These are phyloP conservation scores for Dione vanillae DNA, from an alignment of 2,888 invertebrate species.

Conservation along the genomic window DNA sequence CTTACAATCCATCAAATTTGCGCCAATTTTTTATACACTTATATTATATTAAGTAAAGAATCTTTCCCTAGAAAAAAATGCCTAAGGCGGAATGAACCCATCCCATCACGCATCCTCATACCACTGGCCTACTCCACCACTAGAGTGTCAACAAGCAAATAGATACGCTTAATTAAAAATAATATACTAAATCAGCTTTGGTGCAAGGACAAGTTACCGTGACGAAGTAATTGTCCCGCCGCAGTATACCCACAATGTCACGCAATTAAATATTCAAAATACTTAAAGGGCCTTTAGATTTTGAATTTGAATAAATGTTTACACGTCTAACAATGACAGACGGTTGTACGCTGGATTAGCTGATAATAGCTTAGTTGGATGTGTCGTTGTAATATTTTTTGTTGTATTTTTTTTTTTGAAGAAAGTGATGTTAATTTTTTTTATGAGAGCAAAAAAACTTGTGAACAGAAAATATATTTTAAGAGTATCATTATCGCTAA, in stretches of 20 bases:
- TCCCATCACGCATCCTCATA: too few species aligned
- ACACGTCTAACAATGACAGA: conserved; percentile 54
- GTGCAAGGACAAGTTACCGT: conserved; percentile 38
- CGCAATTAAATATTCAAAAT: conserved; percentile 67
- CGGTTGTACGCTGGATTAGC: conserved; percentile 46
- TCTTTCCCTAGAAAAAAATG: too few species aligned
- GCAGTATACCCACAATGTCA: conserved; percentile 63
- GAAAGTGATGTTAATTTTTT: too few species aligned
- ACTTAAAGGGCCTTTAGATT: conserved; percentile 45
- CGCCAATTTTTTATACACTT: too few species aligned
- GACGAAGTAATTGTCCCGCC: conserved; percentile 57
- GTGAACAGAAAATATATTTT: too few species aligned
- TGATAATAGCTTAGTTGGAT: conserved; percentile 2
- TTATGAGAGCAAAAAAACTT: too few species aligned
- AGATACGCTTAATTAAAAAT: conserved; percentile 2
- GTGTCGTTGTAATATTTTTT: not conserved
- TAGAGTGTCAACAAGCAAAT: not conserved
- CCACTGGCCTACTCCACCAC: not conserved
- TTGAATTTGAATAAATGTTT: conserved; percentile 58
- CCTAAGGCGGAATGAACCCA: too few species aligned
- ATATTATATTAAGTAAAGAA: too few species aligned
- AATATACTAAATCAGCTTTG: conserved; percentile 1
- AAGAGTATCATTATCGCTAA: too few species aligned
- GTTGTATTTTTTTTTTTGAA: not conserved
- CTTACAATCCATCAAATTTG: too few species aligned